Evolutionary conservation across 2,888 invertebrate species (phyloP).

Genomic region (Drosophila kambysellisi): DNA sequence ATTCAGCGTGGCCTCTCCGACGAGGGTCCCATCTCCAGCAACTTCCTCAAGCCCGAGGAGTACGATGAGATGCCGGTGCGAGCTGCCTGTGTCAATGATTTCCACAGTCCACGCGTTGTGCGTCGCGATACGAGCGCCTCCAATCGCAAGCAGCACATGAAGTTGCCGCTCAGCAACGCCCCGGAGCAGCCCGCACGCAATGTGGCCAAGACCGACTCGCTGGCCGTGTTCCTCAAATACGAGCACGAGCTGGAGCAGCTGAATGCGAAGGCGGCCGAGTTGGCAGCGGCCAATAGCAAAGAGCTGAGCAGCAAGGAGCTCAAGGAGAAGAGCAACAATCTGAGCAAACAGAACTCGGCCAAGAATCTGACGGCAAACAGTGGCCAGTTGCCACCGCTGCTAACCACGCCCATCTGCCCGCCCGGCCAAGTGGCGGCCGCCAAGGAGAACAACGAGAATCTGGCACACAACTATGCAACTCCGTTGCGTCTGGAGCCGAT

Average conservation of each 20-base stretch:
- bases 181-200: constrained; percentile 38
- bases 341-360: constrained; percentile 85
- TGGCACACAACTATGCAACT: constrained; percentile 38
- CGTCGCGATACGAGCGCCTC: constrained; percentile 82
- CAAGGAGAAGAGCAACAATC: constrained; percentile 84
- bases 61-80: constrained; percentile 85
- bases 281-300: constrained; percentile 39
- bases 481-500: constrained; percentile 68
- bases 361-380: constrained; percentile 69
- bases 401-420: constrained; percentile 26
- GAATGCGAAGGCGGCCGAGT: constrained; percentile 59
- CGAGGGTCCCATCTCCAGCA: constrained; percentile 85
- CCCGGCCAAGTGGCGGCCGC: neutral
- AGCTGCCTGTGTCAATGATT: constrained; percentile 84
- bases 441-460: constrained; percentile 62
- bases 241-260: constrained; percentile 83
- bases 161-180: constrained; percentile 55
- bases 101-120: constrained; percentile 83
- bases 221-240: constrained; percentile 84
- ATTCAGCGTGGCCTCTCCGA: constrained; percentile 85
- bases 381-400: constrained; percentile 60
- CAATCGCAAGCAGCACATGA: constrained; percentile 80
- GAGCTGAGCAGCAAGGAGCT: constrained; percentile 77
- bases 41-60: constrained; percentile 85
- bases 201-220: constrained; percentile 84